Base-by-base conservation (phyloP, 2,888 invertebrate genomes). In the Adela reaumurella region DNA sequence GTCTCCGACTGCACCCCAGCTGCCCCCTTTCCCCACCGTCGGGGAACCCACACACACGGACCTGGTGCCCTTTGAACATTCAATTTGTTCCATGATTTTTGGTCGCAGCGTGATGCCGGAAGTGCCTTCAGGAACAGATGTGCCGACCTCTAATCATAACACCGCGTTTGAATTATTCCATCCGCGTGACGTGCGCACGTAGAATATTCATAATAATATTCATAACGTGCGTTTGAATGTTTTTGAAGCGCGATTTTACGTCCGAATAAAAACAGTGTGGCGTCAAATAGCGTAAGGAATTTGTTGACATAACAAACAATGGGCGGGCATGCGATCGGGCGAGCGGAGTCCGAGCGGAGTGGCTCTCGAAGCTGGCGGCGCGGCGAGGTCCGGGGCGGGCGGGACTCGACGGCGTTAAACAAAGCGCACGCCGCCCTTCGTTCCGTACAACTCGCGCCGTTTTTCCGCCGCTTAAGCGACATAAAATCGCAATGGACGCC, bases 401-500 rank as follows among this genome's bases (percentile, higher is more conserved):
- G 24, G 5, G 24, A 24, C 24, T 4, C 4, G 24, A 55, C 58
- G 56, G 59, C 60, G 58, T 53, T 57, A 55, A 58, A 68, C 70
- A 73, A 72, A 72, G 70, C 70, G 64, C 62, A 62, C 61, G 62
- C 64, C 61, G 59, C 59, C 64, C 59, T 64, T 67, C 66, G 63
- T 35, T 59, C 59, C 69, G 68, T 61, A 67, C 60, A 61, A 60
- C 56, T 68, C 35, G 68, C 68, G 63, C 62, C 61, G 62, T 63
- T 68, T 68, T 69, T 68, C 64, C 67, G 60, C 64, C 65, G 61
- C 63, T 64, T 65, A 64, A 66, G 64, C 64, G 66, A 68, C 71
- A 71, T 65, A 67, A 70, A 70, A 68, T 65, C 61, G 62, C 35
- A 35, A 35, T 59, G 64, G 58, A 61, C 59, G 57, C 56, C 57